A percentile compares a stretch with the other conserved stretches of the same genome.
Evolutionary conservation across 2,888 invertebrate species (phyloP).

Genomic region (Xestia xanthographa): DNA sequence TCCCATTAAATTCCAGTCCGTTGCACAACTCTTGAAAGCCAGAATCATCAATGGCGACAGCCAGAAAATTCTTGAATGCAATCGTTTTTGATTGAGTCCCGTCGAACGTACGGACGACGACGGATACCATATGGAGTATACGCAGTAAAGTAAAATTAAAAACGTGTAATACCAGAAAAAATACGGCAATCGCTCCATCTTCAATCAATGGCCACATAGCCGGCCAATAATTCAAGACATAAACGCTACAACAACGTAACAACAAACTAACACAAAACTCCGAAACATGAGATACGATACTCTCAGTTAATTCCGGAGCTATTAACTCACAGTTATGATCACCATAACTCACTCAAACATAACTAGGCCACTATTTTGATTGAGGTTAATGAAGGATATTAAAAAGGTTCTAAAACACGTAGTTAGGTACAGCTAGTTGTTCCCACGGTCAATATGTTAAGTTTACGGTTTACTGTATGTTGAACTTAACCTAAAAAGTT

Average conservation of each 20-base stretch:
- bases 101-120: background rate
- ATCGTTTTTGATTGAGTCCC: too few species aligned
- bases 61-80: too few species aligned
- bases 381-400: slow-evolving; percentile 67
- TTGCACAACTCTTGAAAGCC: too few species aligned
- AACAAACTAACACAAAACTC: background rate
- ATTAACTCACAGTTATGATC: slow-evolving; percentile 54
- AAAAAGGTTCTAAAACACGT: slow-evolving; percentile 55
- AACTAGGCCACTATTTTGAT: slow-evolving; percentile 51
- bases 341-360: slow-evolving; percentile 51
- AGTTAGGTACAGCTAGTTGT: slow-evolving; percentile 18
- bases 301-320: slow-evolving; percentile 44
- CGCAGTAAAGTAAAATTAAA: too few species aligned
- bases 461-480: slow-evolving; percentile 12
- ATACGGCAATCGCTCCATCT: background rate
- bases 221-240: background rate
- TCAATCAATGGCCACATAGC: background rate
- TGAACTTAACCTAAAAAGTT: slow-evolving; percentile 50
- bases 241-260: background rate
- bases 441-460: slow-evolving; percentile 37
- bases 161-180: too few species aligned
- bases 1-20: too few species aligned
- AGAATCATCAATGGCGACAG: too few species aligned
- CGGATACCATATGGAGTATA: too few species aligned
- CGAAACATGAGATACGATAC: slow-evolving; percentile 19